Base-by-base conservation (phyloP, 1,140 invertebrate genomes). In the Apis dorsata region DNA sequence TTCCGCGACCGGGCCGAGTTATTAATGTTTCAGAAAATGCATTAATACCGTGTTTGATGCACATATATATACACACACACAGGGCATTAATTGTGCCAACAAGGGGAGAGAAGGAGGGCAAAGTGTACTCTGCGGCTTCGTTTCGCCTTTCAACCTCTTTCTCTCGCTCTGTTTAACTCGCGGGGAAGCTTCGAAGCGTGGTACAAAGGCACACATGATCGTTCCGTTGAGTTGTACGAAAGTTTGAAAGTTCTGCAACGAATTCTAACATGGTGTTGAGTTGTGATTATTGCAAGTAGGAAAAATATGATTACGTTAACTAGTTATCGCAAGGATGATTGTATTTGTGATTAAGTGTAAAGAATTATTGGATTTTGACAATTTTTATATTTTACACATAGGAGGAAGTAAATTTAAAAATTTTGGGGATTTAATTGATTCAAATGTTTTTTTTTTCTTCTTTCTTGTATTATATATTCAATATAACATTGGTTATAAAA, bases 11-110 rank as follows among this genome's bases (percentile, higher is more conserved):
- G 44, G 66, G 55, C 65, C 55, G 9, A 70, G 65, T 79, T 79
- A 73, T 80, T 80, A 80, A 73, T 80, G 68, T 80, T 80, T 63
- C 49, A 44, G 49, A 80, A 80, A 80, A 73, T 55, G 55, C 57
- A 73, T 80, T 80, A 80, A 80, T 55, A 51, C 19, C 69, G 60
- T 55, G 78, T 80, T 80, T 80, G 68, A 73, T n/a, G 78, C 34
- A 34, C 28, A 2, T 28, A 28, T 2, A 28, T 1, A 28, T 1
- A 28, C 28, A 28, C 2, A 28, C 2, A 34, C 34, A 24, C 68
- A 57, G 28, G 44, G 57, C 69, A 72, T 80, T 80, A 72, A 80
- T 73, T 65, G 60, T 19, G 24, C 57, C 49, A 49, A 60, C 68
- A 44, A 49, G 44, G 4, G 28, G 21, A 4, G 44, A 8, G 62